Percentiles rank a stretch among this genome's conserved stretches.
Evolutionary conservation across 1,140 invertebrate genomes (phyloP).

Genomic region (Drosophila nebulosa): DNA sequence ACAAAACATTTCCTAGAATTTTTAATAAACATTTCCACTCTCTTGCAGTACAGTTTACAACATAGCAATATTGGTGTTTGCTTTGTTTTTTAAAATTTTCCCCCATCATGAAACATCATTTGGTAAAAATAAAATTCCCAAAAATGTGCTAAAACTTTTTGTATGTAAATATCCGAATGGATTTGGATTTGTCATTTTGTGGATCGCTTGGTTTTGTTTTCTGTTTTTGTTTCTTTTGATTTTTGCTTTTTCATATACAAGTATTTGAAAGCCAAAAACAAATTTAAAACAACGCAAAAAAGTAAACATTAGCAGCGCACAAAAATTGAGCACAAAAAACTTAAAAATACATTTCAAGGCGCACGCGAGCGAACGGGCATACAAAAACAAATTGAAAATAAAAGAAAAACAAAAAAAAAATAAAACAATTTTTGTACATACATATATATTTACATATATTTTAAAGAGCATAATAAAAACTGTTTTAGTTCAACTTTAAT

Average conservation of each 20-base stretch:
- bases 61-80: background rate
- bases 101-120: background rate
- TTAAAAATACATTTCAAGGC: conserved; percentile 78
- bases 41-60: background rate
- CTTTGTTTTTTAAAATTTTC: background rate
- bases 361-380: conserved; percentile 29
- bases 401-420: conserved; percentile 14
- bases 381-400: conserved; percentile 59
- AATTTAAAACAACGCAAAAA: conserved; percentile 75
- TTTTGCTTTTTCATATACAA: background rate
- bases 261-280: conserved; percentile 15
- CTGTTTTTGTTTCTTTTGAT: background rate
- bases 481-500: background rate
- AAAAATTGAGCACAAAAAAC: conserved; percentile 64
- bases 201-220: background rate
- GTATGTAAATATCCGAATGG: background rate
- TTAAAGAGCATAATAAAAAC: background rate
- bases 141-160: background rate
- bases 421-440: background rate
- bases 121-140: conserved; percentile 1
- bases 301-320: conserved; percentile 67
- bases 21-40: background rate
- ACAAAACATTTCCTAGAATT: background rate
- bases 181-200: background rate
- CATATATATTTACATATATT: background rate